Base-by-base conservation (phyloP, 1,140 invertebrate species). In the Dreissena polymorpha region DNA sequence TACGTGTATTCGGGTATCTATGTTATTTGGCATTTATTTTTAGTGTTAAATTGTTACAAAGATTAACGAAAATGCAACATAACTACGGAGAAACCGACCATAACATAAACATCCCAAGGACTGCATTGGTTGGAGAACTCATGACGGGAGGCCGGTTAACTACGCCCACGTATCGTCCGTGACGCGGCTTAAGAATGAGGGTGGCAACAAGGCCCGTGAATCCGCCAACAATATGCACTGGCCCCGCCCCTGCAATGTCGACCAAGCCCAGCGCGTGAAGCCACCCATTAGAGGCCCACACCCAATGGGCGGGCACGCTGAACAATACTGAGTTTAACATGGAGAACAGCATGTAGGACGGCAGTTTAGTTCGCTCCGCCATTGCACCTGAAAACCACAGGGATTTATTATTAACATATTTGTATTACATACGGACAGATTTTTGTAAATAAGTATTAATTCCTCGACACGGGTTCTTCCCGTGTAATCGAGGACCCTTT, bases 81-180 rank as follows among this genome's bases (percentile, higher is more conserved):
- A 39, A n/a, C 39, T 5, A 39, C 39, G 39, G 2, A 39, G 39
- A 39, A 3, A 55, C 65, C 13, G 87, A 92, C 97, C 97, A 99
- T 10, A 98, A 93, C 49, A 98, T 97, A 90, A 98, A 98, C 7
- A 98, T 95, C 0, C 97, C 97, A 94, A 98, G 96, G 39, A 97
- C 95, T 16, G 97, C 97, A 90, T 98, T 98, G 0, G 98, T 97
- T 0, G 97, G 97, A 89, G 96, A 96, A 0, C 97, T 97, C 86
- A 98, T 97, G 89, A 0, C 97, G 95, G 7, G 94, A 7, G 94
- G 94, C 0, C 97, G 96, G 55, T 95, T 94, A 0, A 29, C 63
- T 21, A 29, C 51, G 8, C 60, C 21, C 25, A 96, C 95, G 89
- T 98, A 98, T 39, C 97, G 93, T 0, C 97, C 97, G 21, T 97